Evolutionary conservation across 2,797 vertebrate genomes (phyloP).

Genomic region (Mergus octosetaceus): DNA sequence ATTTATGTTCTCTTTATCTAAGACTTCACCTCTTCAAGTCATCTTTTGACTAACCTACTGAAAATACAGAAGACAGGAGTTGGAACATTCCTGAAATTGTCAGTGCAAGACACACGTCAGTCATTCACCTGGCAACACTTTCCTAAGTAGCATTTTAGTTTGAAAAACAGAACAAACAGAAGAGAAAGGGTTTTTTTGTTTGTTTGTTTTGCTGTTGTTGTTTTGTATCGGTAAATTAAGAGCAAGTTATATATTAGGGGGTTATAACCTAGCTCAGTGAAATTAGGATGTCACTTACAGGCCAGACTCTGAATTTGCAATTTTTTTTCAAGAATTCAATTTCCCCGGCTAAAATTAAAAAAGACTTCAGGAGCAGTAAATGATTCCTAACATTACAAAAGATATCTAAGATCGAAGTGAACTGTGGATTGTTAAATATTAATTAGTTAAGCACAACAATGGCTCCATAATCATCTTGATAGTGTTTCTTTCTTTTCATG

Average conservation of each 20-base stretch:
- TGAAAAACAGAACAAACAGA: not conserved
- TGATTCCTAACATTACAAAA: not conserved
- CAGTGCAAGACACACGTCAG: not conserved
- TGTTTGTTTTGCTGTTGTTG: no score
- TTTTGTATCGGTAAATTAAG: not conserved
- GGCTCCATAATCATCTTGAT: not conserved
- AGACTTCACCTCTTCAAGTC: constrained; percentile 22
- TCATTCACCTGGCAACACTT: constrained; percentile 7
- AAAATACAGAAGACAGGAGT: constrained; percentile 29
- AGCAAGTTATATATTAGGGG: not conserved
- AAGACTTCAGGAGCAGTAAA: not conserved
- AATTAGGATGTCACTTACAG: not conserved
- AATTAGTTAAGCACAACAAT: not conserved
- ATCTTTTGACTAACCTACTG: constrained; percentile 11
- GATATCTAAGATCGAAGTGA: not conserved
- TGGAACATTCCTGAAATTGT: constrained; percentile 38
- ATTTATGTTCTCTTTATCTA: constrained; percentile 64
- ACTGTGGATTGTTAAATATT: not conserved
- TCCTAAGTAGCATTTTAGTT: not conserved
- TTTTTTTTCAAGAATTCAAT: not conserved
- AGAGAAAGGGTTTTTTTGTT: not conserved
- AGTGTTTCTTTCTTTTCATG: not conserved
- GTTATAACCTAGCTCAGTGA: not conserved
- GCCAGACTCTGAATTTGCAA: not conserved
- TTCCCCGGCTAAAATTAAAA: not conserved